Conservation (phyloP, 2,797 vertebrate genomes). For the Urophycis tenuis region DNA sequence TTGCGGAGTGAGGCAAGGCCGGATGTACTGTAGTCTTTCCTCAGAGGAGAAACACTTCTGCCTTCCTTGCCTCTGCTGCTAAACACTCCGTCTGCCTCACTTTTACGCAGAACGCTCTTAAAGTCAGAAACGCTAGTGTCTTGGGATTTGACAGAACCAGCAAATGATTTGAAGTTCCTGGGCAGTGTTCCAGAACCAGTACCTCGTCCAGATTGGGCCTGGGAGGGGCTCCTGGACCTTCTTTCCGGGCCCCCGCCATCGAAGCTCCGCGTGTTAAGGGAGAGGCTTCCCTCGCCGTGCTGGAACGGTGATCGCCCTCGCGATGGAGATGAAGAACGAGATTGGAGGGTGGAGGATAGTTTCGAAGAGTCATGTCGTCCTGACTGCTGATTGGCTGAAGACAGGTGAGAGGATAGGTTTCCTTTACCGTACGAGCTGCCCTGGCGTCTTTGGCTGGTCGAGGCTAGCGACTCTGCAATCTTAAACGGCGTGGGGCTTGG, state of each 20-base stretch:
- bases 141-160: constrained; percentile 52
- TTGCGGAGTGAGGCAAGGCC: constrained; percentile 44
- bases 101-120: constrained; percentile 60
- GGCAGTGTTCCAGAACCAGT: constrained; percentile 56
- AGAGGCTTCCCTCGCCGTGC: constrained; percentile 52
- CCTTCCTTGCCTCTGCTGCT: constrained; percentile 28
- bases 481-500: constrained; percentile 75
- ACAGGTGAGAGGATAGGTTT: constrained; percentile 36
- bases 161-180: constrained; percentile 62
- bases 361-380: constrained; percentile 47
- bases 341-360: constrained; percentile 49
- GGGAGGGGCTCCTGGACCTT: constrained; percentile 39
- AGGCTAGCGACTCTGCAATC: constrained; percentile 66
- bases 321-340: constrained; percentile 61
- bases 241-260: constrained; percentile 40
- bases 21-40: constrained; percentile 40
- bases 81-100: constrained; percentile 33
- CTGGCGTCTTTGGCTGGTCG: constrained; percentile 42
- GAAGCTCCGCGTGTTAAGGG: constrained; percentile 46
- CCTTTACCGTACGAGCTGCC: constrained; percentile 38
- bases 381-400: constrained; percentile 45
- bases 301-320: constrained; percentile 50
- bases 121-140: constrained; percentile 57
- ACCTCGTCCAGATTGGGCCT: constrained; percentile 32
- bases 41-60: constrained; percentile 53